Evolutionary conservation across 2,888 invertebrate species (phyloP).

Genomic region (Thyatira batis): DNA sequence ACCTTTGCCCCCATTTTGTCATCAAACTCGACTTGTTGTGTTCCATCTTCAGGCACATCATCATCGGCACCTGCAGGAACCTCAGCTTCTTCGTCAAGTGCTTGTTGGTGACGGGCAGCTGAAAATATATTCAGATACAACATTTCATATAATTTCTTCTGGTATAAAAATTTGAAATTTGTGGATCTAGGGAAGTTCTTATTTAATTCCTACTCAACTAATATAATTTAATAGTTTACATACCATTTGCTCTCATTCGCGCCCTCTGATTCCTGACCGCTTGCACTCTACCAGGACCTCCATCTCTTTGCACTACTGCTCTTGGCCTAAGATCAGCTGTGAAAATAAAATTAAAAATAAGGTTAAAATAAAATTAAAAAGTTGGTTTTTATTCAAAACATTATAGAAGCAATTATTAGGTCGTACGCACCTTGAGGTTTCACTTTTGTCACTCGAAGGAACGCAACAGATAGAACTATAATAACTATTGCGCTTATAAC

Average conservation of each 20-base stretch:
- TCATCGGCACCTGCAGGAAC: constrained; percentile 79
- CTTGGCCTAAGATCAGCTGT: constrained; percentile 61
- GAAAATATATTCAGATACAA: constrained; percentile 7
- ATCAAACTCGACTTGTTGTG: constrained; percentile 75
- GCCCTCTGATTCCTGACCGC: constrained; percentile 88
- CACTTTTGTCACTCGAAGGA: constrained; percentile 57
- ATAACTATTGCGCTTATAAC: constrained; percentile 68
- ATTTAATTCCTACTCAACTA: too few species aligned
- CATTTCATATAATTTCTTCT: too few species aligned
- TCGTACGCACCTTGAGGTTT: constrained; percentile 56
- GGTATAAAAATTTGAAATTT: too few species aligned
- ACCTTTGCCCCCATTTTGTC: constrained; percentile 95
- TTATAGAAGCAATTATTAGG: background rate
- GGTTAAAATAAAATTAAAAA: constrained; percentile 6
- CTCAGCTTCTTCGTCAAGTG: constrained; percentile 77
- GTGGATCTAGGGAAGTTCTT: too few species aligned
- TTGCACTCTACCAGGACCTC: constrained; percentile 86
- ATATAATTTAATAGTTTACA: background rate
- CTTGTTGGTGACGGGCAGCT: constrained; percentile 75
- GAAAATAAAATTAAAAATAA: constrained; percentile 14
- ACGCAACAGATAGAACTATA: constrained; percentile 57
- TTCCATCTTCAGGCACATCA: constrained; percentile 47
- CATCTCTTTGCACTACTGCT: constrained; percentile 73
- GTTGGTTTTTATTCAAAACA: background rate
- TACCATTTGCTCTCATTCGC: constrained; percentile 83